Base-by-base conservation (phyloP, 1,140 invertebrate species). In the Daktulosphaira vitifoliae region DNA sequence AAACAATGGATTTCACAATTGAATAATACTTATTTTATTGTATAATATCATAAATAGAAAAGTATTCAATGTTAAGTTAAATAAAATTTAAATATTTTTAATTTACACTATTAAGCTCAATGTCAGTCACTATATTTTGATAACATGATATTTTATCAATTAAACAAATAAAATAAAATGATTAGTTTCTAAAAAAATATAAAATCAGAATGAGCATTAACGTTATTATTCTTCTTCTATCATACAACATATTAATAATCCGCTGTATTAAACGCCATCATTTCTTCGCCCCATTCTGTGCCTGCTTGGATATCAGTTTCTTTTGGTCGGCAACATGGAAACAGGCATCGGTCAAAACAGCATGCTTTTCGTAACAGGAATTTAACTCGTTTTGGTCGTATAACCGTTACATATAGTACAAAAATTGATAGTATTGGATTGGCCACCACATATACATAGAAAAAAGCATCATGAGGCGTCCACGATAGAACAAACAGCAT, bases 281-380 rank as follows among this genome's bases (percentile, higher is more conserved):
- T 84, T 77, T 91, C 88, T 73, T 91, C 88, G 5, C 88, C 88
- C 87, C 87, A 90, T 70, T 90, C 88, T 2, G 81, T 83, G 0
- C 82, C 79, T 5, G 78, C 74, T 25, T 77, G 77, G 3, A 76
- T 77, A 37, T 81, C 77, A 0, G 85, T 81, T 66, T 84, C 81
- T 13, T 68, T 51, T 3, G 76, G 76, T 42, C 74, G 74, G 67
- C 79, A 83, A 65, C 80, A 82, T 26, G 78, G 74, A 66, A 73
- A 77, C 29, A 73, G 65, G 66, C 77, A 78, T 62, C 72, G 73
- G 15, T 80, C 81, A 70, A 84, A 84, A 70, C 84, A 86, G 74
- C 86, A 89, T 46, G 84, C 86, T 74, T 89, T 89, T 46, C 82
- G 80, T 5, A 90, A 73, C 44, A 89, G 75, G 74, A 85, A 89